These are phyloP conservation scores for Parotocinclus haroldoi DNA, from an alignment of 2,797 vertebrate species.

Conservation along the genomic window DNA sequence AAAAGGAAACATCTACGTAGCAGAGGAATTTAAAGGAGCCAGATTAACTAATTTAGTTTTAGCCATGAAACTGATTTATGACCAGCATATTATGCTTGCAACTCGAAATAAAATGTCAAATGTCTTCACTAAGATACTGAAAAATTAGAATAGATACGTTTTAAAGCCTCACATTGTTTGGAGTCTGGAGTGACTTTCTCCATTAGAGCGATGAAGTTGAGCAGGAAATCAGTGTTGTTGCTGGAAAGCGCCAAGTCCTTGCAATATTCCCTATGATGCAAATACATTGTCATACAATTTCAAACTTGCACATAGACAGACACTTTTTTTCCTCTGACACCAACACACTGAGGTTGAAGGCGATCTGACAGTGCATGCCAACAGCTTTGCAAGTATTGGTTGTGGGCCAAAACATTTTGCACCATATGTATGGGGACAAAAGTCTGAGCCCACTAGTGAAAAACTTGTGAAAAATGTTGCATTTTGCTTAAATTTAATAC, in stretches of 20 bases:
- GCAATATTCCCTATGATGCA: conserved; percentile 91
- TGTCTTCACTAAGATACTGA: too few relatives aligned
- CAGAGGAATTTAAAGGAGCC: too few relatives aligned
- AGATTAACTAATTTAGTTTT: too few relatives aligned
- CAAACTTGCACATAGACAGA: conserved; percentile 45
- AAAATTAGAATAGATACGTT: too few relatives aligned
- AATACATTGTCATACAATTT: conserved; percentile 17
- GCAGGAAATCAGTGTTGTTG: conserved; percentile 98
- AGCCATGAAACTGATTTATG: too few relatives aligned
- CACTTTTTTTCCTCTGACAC: too few relatives aligned
- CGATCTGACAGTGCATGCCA: background rate
- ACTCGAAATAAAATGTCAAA: too few relatives aligned
- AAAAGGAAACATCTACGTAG: too few relatives aligned
- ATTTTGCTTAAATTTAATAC: too few relatives aligned
- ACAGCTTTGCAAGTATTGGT: background rate
- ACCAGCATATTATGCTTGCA: too few relatives aligned
- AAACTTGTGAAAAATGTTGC: too few relatives aligned
- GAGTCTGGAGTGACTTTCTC: conserved; percentile 98
- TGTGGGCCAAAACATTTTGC: background rate
- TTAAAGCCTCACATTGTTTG: conserved; percentile 87
- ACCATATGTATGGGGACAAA: background rate
- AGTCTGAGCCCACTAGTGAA: too few relatives aligned
- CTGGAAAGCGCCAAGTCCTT: conserved; percentile 93
- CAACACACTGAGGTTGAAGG: background rate
- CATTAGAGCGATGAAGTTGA: conserved; percentile 98